Evolutionary conservation across 2,113 vertebrate genomes (phyloP), one percentile per base, ranked within the genome.

Genomic region (Atlantisia rogersi): DNA sequence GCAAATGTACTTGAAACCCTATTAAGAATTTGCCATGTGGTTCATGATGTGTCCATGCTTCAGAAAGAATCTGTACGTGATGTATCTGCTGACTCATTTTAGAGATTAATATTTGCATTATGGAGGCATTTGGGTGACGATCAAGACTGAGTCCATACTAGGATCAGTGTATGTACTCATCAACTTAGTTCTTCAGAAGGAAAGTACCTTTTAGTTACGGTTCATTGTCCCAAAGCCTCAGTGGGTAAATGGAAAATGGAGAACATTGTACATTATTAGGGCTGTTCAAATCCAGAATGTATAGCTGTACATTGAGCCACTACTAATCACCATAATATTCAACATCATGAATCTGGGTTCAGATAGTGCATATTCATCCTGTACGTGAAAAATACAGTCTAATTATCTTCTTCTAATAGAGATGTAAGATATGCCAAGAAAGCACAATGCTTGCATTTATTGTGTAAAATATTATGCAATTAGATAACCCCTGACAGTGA

Each of bases 321-420:
- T 79, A 16, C 56, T 86, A 70, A 67, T 78, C 37, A 70, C 68
- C 16, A 17, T 39, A 63, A 52, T 16, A 31, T 65, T 83, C 55
- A 78, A n/a, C 21, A 44, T 42, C 10, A 15, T 12, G 6, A 60
- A 39, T 78, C 42, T 64, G 46, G 21, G 19, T 67, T 79, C 44
- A 65, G 46, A 50, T 14, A 81, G 26, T 2, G 3, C 25, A 18
- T 75, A 29, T 37, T 82, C 82, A 55, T 67, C 32, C 48, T 64
- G 39, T 13, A 50, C 9, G 39, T 62, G 44, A 88, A 90, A 90
- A 92, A 60, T 88, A 25, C 4, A 4, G 22, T 58, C 60, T 79
- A 86, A 96, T 93, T 96, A 95, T 2, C n/a, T 82, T 15, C 40
- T 90, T 65, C 79, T 93, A 90, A 81, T 80, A 81, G 44, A 90